A percentile compares a stretch with the other conserved stretches of the same genome.
phyloP scores from a whole-genome alignment of 2,113 vertebrate species.

The Cardinalis cardinalis region DNA sequence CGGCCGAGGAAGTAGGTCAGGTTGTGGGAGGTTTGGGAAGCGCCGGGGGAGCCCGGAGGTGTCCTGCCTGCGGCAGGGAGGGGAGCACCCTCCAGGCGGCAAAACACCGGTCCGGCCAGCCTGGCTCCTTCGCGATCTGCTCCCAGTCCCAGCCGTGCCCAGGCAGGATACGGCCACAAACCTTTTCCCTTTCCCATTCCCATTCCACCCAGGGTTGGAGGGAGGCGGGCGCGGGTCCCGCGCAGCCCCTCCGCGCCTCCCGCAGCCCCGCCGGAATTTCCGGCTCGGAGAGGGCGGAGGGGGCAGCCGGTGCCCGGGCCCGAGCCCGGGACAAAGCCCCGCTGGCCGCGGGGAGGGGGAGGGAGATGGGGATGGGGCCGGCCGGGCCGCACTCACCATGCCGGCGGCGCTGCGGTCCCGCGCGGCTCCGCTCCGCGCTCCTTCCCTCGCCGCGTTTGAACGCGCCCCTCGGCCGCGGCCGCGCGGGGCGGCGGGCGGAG shows the following conservation, averaged over 20 bases:
- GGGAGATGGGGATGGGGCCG: not conserved
- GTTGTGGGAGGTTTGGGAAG: conserved; percentile 38
- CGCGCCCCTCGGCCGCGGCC: conserved; percentile 40
- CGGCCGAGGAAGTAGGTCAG: conserved; percentile 45
- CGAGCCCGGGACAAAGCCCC: not conserved
- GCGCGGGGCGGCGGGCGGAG: conserved; percentile 45
- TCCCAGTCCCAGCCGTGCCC: not conserved
- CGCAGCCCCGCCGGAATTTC: conserved; percentile 31
- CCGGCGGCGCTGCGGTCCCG: conserved; percentile 29
- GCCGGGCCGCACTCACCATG: conserved; percentile 34
- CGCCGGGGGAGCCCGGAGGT: not conserved
- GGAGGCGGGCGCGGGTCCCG: not conserved
- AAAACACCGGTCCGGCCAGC: conserved; percentile 56
- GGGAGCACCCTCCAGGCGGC: conserved; percentile 1
- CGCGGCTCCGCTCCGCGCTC: not conserved
- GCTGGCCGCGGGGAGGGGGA: not conserved
- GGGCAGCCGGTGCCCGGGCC: not conserved
- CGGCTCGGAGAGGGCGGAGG: not conserved
- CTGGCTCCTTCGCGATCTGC: not conserved
- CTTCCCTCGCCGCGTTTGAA: conserved; percentile 60
- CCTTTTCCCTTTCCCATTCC: not conserved
- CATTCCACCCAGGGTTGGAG: not conserved
- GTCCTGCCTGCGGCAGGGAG: conserved; percentile 29
- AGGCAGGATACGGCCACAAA: not conserved
- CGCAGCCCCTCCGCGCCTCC: not conserved